Percentiles rank a stretch among this genome's conserved stretches.
These are phyloP conservation scores for Melanotaenia duboulayi DNA, from an alignment of 2,113 vertebrate genomes.

Conservation along the genomic window DNA sequence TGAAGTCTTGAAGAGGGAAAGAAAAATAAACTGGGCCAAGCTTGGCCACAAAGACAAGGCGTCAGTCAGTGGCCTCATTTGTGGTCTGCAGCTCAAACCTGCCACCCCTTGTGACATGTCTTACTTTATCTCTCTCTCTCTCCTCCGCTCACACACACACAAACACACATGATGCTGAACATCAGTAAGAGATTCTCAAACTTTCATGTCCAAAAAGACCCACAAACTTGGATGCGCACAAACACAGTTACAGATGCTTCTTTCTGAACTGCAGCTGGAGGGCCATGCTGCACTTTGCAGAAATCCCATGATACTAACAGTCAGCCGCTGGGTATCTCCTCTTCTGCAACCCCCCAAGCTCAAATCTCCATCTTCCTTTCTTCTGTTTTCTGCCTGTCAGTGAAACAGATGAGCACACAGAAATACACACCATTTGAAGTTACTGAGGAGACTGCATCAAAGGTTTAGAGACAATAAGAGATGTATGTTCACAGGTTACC, in stretches of 20 bases:
- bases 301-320: conserved; percentile 57
- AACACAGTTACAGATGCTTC: conserved; percentile 14
- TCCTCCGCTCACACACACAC: not conserved
- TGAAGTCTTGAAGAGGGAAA: conserved; percentile 43
- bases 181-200: conserved; percentile 2
- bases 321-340: conserved; percentile 48
- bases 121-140: conserved; percentile 1
- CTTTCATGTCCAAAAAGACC: conserved; percentile 10
- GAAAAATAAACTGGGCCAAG: conserved; percentile 59
- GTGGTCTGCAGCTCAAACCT: conserved; percentile 57
- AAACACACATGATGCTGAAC: not conserved
- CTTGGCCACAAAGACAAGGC: conserved; percentile 58
- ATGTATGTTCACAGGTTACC: not conserved
- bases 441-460: conserved; percentile 17
- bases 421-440: conserved; percentile 36
- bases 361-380: conserved; percentile 42
- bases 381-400: conserved; percentile 49
- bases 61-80: conserved; percentile 75
- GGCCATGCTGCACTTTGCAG: conserved; percentile 56
- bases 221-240: not conserved
- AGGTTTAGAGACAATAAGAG: conserved; percentile 35
- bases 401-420: conserved; percentile 50
- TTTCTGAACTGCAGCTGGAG: conserved; percentile 56
- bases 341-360: conserved; percentile 20
- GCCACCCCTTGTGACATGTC: conserved; percentile 34